Conservation (phyloP, 1,140 invertebrate species). For the Olivierus martensii region DNA sequence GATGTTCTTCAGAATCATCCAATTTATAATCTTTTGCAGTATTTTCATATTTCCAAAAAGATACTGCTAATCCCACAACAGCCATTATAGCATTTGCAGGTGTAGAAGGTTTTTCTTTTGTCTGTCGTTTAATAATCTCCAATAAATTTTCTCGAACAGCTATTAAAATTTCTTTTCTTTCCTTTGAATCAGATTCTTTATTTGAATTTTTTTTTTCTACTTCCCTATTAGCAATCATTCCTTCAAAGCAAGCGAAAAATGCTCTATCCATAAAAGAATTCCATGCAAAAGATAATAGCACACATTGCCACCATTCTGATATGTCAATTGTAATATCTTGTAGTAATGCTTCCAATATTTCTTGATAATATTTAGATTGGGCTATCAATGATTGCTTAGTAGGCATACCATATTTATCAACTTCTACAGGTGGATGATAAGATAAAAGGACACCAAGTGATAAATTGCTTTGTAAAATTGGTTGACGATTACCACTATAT, state of each 20-base stretch:
- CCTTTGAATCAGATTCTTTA: not conserved
- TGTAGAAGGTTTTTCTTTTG: not conserved
- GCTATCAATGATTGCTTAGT: constrained; percentile 4
- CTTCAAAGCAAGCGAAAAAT: constrained; percentile 9
- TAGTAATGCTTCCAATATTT: constrained; percentile 4
- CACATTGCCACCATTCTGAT: constrained; percentile 7
- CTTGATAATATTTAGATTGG: constrained; percentile 6
- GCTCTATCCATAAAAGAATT: constrained; percentile 8
- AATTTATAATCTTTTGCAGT: too few species aligned
- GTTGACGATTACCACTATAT: not conserved
- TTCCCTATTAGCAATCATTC: not conserved
- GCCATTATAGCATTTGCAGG: constrained; percentile 15
- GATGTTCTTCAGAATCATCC: too few species aligned
- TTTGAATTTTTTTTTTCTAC: too few species aligned
- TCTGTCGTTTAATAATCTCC: constrained; percentile 2
- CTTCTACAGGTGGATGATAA: constrained; percentile 13
- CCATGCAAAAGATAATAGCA: constrained; percentile 8
- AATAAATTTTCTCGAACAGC: not conserved
- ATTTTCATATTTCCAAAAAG: too few species aligned
- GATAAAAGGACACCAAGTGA: constrained; percentile 7
- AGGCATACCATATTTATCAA: constrained; percentile 11
- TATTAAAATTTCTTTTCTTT: constrained; percentile 5
- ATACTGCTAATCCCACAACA: not conserved
- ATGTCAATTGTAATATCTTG: constrained; percentile 11
- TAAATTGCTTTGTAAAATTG: too few species aligned